Evolutionary conservation across 2,888 invertebrate species (phyloP).

Genomic region (Microchrysa polita): DNA sequence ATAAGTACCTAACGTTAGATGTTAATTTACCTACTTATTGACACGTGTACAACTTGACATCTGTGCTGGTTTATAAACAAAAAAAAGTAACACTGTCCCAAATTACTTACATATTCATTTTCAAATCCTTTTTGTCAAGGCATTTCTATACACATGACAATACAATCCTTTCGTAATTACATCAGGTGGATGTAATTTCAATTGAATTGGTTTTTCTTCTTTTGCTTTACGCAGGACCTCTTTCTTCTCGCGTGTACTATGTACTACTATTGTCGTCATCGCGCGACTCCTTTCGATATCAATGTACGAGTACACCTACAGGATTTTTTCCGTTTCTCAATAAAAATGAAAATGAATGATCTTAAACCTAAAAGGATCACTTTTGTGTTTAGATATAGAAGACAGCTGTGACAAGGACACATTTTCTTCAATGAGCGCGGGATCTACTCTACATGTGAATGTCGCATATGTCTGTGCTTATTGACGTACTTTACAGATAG

Average conservation of each 20-base stretch:
- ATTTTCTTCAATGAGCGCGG: background rate
- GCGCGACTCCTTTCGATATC: background rate
- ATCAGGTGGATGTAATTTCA: slow-evolving; percentile 7
- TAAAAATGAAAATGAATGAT: slow-evolving; percentile 24
- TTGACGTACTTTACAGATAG: background rate
- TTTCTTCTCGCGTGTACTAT: background rate
- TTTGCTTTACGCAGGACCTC: background rate
- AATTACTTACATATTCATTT: too few species aligned
- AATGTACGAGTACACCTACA: too few species aligned
- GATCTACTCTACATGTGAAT: slow-evolving; percentile 7
- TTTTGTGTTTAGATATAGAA: background rate
- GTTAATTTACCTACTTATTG: too few species aligned
- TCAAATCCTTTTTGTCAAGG: too few species aligned
- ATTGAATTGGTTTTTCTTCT: too few species aligned
- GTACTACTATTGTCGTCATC: background rate
- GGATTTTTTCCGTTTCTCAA: background rate
- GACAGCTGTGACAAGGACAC: slow-evolving; percentile 36
- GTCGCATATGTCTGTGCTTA: slow-evolving; percentile 9
- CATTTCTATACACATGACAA: too few species aligned
- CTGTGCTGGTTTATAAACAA: too few species aligned
- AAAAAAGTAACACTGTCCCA: too few species aligned
- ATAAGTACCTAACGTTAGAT: too few species aligned
- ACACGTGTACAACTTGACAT: too few species aligned
- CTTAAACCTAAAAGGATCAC: slow-evolving; percentile 18
- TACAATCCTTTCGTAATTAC: background rate